Evolutionary conservation across 1,140 invertebrate species (phyloP), one percentile per base, ranked within the genome.

Genomic region (Brachionus angularis): DNA sequence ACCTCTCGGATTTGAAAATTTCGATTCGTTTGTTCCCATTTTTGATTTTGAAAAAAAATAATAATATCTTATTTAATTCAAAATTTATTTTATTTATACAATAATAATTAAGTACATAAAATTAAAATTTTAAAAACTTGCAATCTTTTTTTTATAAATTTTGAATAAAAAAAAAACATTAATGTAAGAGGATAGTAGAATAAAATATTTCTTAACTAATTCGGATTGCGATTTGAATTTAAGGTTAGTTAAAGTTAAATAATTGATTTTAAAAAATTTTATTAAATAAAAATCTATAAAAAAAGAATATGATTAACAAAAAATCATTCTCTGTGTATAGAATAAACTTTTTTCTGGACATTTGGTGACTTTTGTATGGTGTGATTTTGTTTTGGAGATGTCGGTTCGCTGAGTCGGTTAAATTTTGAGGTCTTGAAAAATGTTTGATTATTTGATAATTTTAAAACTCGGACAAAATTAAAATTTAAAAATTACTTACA

Each of bases 341-440:
- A 21, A 18, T 67, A 67, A 47, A 67, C 62, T 18, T 42, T 25
- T 31, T 12, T 47, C 23, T 47, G 39, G n/a, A n/a, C n/a, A 31
- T 50, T 67, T 29, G 62, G 62, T 14, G 62, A 67, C 39, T 34
- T 67, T 12, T 47, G 27, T 25, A 10, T 25, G 1, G 18, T 44
- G 29, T 58, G 10, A 8, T 23, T 10, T 47, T 12, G 42, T 12
- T 18, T 34, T 18, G 62, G 62, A n/a, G 62, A 67, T 25, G 25
- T 44, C 18, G 36, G 29, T 18, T 55, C n/a, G 23, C 39, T 58
- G 21, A 25, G 16, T 10, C 62, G 39, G 39, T 50, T 47, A 18
- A 50, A n/a, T 47, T 34, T 47, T 18, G 62, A 67, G 12, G 62
- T 67, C 62, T 67, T n/a, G 1, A 14, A 58, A 58, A 58, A 53